Base-by-base conservation (phyloP, 1,140 invertebrate genomes). In the Pseudomyrmex cubaensis region DNA sequence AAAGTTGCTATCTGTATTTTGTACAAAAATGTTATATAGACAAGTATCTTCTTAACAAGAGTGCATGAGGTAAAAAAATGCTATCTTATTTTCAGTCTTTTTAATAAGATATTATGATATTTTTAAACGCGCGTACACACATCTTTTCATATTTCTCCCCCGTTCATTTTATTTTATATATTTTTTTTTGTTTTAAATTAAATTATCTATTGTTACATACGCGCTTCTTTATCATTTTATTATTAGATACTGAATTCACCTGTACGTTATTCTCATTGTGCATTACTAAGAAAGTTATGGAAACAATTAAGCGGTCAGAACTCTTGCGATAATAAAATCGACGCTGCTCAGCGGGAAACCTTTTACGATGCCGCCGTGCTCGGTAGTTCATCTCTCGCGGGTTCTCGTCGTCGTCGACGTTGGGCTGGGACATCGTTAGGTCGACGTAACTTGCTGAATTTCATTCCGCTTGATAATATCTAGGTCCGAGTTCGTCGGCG, bases 381-480 rank as follows among this genome's bases (percentile, higher is more conserved):
- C 61, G 50, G 20, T 64, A 64, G 25, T 4, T 70, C n/a, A 17
- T 22, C 7, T 48, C 20, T 80, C 20, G 12, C 12, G 22, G 12
- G 59, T 70, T 15, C 52, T 15, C 52, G 10, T 56, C 46, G 13
- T 46, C n/a, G 72, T 63, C 63, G 35, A 35, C 35, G 12, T 61
- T 52, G 52, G 15, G 10, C 22, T 63, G 54, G 10, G 46, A 59
- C 20, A 44, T 80, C 54, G 54, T 70, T 59, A 72, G 15, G 44
- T 50, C 44, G 56, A 80, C 52, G 52, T 78, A 80, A 80, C n/a
- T 48, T 48, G 61, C 48, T 72, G 66, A 70, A 87, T 75, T 84
- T 84, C 70, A 61, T 63, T 82, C n/a, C 22, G 70, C 62, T 67
- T 20, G n/a, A 72, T 82, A 63, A 87, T 80, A 86, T 87, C 86